Base-by-base conservation (phyloP, 2,888 invertebrate genomes). In the Ormyrus rosae region DNA sequence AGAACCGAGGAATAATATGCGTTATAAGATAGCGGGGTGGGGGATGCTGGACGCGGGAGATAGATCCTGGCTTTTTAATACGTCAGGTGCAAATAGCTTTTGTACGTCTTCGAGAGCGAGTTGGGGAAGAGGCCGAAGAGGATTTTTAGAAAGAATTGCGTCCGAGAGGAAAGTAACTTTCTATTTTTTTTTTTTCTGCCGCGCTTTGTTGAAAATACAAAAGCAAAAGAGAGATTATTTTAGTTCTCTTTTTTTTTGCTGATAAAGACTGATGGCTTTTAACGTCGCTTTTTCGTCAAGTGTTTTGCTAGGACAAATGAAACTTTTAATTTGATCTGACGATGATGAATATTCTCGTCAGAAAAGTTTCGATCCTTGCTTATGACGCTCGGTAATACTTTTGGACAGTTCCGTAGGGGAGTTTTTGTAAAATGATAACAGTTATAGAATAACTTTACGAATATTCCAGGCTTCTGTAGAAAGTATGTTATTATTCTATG, bases 261-360 rank as follows among this genome's bases (percentile, higher is more conserved):
- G 51, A 53, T 65, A 53, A 51, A 77, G 9, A 45, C 34, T 10
- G n/a, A 77, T 64, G 70, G 55, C 56, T 64, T 19, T 68, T 13
- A 56, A 64, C 55, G 11, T 34, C 13, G 34, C 48, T 56, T 63
- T 64, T 77, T 64, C 13, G 34, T 34, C 34, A n/a, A 68, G 8
- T 34, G 5, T 11, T 11, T 34, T 45, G 2, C 0, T 55, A 64
- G 46, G 19, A n/a, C 50, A 69, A 55, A 50, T 55, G 46, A 48
- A 55, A 58, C 51, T 68, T 75, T 51, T 53, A 51, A 64, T 71
- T 58, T 53, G 2, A 19, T 6, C 5, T 13, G 50, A 13, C 10
- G 10, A n/a, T 60, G 10, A n/a, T 45, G 60, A 46, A 53, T 68
- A 61, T 55, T 60, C 58, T 34, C 34, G 34, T 34, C 34, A 34